phyloP scores from a whole-genome alignment of 2,113 vertebrate species.

The Chlorodrepanis virens region DNA sequence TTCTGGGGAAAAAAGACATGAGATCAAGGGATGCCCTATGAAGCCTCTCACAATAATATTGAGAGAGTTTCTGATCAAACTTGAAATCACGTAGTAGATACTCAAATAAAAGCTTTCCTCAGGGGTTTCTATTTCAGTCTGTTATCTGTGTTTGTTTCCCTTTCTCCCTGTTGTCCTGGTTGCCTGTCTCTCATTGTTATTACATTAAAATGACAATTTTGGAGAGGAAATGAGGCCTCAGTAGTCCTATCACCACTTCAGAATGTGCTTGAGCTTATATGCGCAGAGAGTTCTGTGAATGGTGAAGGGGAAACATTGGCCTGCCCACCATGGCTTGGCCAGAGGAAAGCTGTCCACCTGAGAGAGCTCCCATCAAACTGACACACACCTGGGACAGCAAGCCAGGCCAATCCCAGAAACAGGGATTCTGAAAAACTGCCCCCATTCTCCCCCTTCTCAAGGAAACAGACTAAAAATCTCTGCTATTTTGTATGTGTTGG shows the following conservation, averaged over 20 bases:
- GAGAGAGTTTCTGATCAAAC: background rate
- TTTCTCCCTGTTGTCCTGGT: background rate
- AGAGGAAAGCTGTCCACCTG: background rate
- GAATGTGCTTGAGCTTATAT: background rate
- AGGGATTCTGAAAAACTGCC: background rate
- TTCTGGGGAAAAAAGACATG: background rate
- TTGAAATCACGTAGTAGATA: background rate
- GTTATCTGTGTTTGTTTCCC: background rate
- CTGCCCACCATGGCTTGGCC: rapidly evolving
- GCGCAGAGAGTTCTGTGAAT: background rate
- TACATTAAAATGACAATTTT: background rate
- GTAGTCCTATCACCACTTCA: background rate
- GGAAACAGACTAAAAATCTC: background rate
- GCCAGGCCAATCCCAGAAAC: background rate
- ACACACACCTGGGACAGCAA: background rate
- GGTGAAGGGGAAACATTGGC: background rate
- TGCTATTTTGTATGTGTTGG: background rate
- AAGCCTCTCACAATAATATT: background rate
- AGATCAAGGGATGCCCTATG: background rate
- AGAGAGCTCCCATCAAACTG: background rate
- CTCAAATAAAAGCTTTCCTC: background rate
- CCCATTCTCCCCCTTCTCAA: background rate
- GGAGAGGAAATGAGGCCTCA: background rate
- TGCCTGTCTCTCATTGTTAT: background rate
- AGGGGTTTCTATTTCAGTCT: background rate